Evolutionary conservation across 2,113 vertebrate genomes (phyloP), one percentile per base, ranked within the genome.

Genomic region (Setophaga petechia): DNA sequence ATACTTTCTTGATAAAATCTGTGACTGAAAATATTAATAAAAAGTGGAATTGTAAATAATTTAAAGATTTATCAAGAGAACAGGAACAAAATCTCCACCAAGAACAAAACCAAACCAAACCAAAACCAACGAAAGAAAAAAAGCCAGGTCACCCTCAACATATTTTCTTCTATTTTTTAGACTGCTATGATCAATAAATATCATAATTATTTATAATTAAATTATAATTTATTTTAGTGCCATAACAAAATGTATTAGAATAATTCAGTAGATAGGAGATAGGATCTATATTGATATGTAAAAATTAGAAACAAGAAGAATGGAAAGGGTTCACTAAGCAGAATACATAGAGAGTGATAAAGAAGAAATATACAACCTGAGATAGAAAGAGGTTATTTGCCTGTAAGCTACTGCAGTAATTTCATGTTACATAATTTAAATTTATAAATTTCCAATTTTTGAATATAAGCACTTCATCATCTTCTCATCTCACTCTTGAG

Each of bases 111-210:
- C 28, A 66, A 79, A 37, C 44, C 5, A 31, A 68, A 49, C 1
- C 12, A 47, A 58, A 49, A 49, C 5, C 11, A 47, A 16, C 2
- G 2, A 69, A 51, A 11, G 14, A n/a, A n/a, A 33, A 54, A 54
- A 16, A 9, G 30, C 5, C 14, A 30, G 31, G 15, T 43, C 20
- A 72, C 0, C 0, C 16, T 73, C 23, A 62, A 39, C 2, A 54
- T 4, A 59, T 55, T 78, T 82, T 18, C 9, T 84, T 59, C 44
- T 52, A 3, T 54, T 67, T 59, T 75, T 68, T 21, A 11, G 21
- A 41, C 58, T 80, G 12, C 21, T 49, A 11, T 41, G 28, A 47
- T 9, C 8, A 57, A 44, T 35, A 62, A 62, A 19, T 51, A n/a
- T 13, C 9, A 43, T 21, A 12, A 44, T 39, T 88, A 63, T 76